Conservation (phyloP, 1,140 invertebrate species). For the Magallana angulata region DNA sequence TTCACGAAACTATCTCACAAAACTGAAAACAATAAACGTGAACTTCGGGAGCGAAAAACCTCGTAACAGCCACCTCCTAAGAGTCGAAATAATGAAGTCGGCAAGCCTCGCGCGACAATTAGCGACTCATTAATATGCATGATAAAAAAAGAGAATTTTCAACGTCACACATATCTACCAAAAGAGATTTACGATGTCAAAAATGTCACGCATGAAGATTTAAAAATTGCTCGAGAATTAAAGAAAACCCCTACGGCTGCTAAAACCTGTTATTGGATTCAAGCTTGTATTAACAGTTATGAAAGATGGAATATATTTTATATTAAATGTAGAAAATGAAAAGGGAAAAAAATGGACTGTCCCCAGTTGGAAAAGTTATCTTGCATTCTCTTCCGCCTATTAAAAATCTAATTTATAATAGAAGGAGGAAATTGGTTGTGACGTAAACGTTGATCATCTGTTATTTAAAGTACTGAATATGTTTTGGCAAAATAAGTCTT, state of each 20-base stretch:
- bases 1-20: constrained; percentile 18
- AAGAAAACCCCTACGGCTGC: background rate
- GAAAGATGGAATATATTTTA: no score
- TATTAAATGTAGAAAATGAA: no score
- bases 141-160: background rate
- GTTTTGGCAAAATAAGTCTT: no score
- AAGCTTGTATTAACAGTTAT: no score
- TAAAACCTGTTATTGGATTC: background rate
- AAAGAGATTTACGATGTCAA: constrained; percentile 14
- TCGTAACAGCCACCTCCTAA: background rate
- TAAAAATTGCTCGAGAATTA: background rate
- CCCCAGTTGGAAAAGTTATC: no score
- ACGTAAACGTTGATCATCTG: no score
- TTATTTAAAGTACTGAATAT: no score
- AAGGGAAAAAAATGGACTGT: no score
- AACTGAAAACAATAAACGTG: constrained; percentile 18
- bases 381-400: no score
- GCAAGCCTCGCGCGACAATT: constrained; percentile 16
- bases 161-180: background rate
- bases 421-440: no score
- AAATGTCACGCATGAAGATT: constrained; percentile 20
- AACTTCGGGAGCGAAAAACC: background rate
- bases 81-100: constrained; percentile 28
- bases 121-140: constrained; percentile 28
- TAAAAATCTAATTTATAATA: no score